Evolutionary conservation across 2,888 invertebrate genomes (phyloP).

Genomic region (Philonicus albiceps): DNA sequence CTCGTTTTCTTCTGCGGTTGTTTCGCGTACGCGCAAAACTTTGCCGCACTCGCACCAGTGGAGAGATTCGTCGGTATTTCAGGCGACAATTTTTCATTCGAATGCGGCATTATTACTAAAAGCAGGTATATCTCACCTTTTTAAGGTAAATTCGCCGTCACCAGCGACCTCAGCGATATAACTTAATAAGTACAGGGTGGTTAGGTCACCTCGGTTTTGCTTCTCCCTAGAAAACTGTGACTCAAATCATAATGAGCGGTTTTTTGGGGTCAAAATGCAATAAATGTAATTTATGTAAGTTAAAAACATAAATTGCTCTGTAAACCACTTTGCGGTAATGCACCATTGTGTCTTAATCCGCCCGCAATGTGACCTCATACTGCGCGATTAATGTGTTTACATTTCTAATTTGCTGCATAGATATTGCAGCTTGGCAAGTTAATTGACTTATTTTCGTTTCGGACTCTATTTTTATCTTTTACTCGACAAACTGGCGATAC

Average conservation of each 20-base stretch:
- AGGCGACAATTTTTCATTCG: neutral
- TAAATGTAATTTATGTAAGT: neutral
- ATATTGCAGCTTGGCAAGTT: neutral
- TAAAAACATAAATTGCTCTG: no score
- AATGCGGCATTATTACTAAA: neutral
- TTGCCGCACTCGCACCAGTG: neutral
- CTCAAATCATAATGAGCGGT: neutral
- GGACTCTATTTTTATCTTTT: neutral
- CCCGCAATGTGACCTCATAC: neutral
- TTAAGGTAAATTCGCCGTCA: neutral
- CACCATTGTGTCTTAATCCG: neutral
- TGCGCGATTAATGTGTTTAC: neutral
- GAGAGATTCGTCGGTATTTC: neutral
- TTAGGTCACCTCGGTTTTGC: neutral
- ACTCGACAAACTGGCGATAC: neutral
- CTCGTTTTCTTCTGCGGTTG: neutral
- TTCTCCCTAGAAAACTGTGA: neutral
- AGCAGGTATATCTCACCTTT: neutral
- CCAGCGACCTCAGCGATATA: neutral
- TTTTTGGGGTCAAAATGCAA: neutral
- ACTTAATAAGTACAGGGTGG: neutral
- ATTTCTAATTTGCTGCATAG: neutral
- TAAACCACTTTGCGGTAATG: no score
- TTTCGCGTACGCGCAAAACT: neutral
- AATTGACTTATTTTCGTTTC: neutral